A percentile compares a stretch with the other conserved stretches of the same genome.
phyloP scores from a whole-genome alignment of 2,113 vertebrate genomes.

The Equus przewalskii region DNA sequence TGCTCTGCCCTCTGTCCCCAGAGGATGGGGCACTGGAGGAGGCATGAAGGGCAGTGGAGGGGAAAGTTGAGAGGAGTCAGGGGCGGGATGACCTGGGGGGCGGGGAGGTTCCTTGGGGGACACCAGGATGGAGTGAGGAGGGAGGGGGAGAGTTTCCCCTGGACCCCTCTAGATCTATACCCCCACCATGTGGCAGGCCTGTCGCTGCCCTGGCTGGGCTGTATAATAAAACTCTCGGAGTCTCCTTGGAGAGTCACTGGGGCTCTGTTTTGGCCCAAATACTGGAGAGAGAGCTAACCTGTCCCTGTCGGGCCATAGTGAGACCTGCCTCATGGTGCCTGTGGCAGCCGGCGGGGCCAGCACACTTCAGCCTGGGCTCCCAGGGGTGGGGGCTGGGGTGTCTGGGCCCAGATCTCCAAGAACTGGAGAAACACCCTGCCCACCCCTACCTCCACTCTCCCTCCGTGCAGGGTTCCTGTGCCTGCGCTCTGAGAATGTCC shows the following conservation, averaged over 20 bases:
- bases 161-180: background rate
- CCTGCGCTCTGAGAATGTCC: constrained; percentile 87
- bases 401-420: background rate
- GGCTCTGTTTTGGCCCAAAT: background rate
- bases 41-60: background rate
- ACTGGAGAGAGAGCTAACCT: background rate
- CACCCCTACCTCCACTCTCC: rapidly evolving
- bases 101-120: background rate
- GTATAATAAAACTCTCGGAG: background rate
- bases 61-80: background rate
- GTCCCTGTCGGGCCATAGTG: background rate
- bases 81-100: too few relatives aligned
- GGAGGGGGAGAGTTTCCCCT: too few relatives aligned
- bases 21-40: background rate
- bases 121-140: background rate
- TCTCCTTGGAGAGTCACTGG: background rate
- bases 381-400: too few relatives aligned
- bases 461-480: constrained; percentile 91
- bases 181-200: background rate
- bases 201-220: background rate
- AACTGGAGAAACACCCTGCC: background rate
- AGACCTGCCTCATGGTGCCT: background rate
- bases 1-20: background rate
- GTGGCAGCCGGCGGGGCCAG: background rate
- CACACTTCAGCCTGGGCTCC: background rate